Conservation (phyloP, 1,140 invertebrate species). For the Ceratosolen fusciceps region DNA sequence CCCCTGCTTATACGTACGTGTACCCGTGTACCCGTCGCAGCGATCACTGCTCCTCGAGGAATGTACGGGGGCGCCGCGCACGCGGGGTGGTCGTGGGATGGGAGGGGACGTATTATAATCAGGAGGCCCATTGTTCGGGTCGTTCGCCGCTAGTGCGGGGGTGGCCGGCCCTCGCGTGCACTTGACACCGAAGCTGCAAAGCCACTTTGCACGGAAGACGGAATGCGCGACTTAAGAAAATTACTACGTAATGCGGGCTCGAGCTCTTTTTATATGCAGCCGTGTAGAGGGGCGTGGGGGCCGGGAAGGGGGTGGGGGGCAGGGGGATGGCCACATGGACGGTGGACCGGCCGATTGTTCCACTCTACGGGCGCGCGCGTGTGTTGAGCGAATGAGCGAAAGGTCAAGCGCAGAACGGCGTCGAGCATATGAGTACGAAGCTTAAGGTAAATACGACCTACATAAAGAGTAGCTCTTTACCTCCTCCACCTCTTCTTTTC, state of each 20-base stretch:
- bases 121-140: constrained; percentile 1
- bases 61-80: too few species aligned
- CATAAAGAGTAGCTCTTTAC: constrained; percentile 12
- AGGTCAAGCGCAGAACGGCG: constrained; percentile 35
- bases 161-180: background rate
- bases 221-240: constrained; percentile 13
- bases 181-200: background rate
- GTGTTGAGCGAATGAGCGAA: background rate
- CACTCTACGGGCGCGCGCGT: background rate
- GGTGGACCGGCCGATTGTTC: too few species aligned
- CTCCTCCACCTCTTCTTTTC: background rate
- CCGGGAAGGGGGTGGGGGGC: too few species aligned
- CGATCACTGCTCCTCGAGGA: too few species aligned
- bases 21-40: too few species aligned
- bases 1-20: too few species aligned
- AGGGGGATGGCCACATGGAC: too few species aligned
- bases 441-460: constrained; percentile 27
- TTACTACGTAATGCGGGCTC: constrained; percentile 25
- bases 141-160: background rate
- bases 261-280: too few species aligned
- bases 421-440: background rate
- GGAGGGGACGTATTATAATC: background rate
- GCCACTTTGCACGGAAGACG: background rate
- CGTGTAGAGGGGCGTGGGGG: too few species aligned
- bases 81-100: background rate